A percentile compares a stretch with the other conserved stretches of the same genome.
phyloP scores from a whole-genome alignment of 2,797 vertebrate genomes.

The Diplodus sargus region DNA sequence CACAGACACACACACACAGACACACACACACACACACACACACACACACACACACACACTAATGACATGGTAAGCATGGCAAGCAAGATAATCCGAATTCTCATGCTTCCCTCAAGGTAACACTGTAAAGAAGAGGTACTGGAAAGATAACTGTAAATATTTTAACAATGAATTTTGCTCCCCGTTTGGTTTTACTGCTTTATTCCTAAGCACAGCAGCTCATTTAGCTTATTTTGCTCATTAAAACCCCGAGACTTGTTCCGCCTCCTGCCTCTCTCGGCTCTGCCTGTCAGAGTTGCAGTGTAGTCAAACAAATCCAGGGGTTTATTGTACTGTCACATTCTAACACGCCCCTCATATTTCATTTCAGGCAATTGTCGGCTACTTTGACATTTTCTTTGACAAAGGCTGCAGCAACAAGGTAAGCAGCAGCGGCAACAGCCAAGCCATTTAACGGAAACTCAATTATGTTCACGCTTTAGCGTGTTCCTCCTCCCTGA shows the following conservation, averaged over 20 bases:
- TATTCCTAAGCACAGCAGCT: slow-evolving; percentile 23
- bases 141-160: slow-evolving; percentile 18
- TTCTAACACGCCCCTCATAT: slow-evolving; percentile 77
- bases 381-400: slow-evolving; percentile 97
- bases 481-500: slow-evolving; percentile 78
- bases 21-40: neutral
- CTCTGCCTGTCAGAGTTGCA: slow-evolving; percentile 35
- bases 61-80: neutral
- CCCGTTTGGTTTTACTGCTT: slow-evolving; percentile 26
- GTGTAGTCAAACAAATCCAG: slow-evolving; percentile 74
- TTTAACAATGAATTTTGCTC: slow-evolving; percentile 5
- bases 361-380: slow-evolving; percentile 92
- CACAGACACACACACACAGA: neutral
- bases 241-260: slow-evolving; percentile 39
- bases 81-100: neutral
- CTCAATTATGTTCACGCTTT: slow-evolving; percentile 83
- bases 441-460: slow-evolving; percentile 76
- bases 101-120: neutral
- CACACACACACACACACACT: neutral
- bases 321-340: slow-evolving; percentile 79
- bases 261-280: slow-evolving; percentile 22
- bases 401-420: slow-evolving; percentile 91
- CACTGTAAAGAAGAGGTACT: neutral
- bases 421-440: slow-evolving; percentile 84
- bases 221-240: slow-evolving; percentile 27